A percentile compares a stretch with the other conserved stretches of the same genome.
These are phyloP conservation scores for Pogonocherus hispidulus DNA, from an alignment of 2,888 invertebrate species.

Conservation along the genomic window DNA sequence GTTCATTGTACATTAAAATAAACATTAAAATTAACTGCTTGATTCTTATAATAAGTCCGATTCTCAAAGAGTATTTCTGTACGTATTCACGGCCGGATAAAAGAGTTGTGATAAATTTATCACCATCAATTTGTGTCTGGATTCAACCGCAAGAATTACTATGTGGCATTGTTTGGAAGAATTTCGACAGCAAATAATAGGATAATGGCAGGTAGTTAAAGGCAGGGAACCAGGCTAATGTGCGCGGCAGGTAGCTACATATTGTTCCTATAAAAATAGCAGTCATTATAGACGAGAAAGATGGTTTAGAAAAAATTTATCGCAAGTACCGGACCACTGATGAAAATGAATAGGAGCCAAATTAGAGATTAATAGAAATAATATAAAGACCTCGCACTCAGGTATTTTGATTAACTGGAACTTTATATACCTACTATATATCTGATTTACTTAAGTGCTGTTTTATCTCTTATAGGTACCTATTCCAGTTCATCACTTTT, in stretches of 20 bases:
- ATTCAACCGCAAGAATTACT: background rate
- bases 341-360: background rate
- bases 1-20: constrained; percentile 29
- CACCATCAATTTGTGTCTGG: background rate
- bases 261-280: background rate
- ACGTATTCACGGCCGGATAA: background rate
- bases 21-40: constrained; percentile 19
- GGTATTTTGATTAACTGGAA: no score
- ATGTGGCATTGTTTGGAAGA: constrained; percentile 9
- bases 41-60: constrained; percentile 6
- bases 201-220: constrained; percentile 9
- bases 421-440: no score
- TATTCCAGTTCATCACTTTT: no score
- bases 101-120: background rate
- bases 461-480: no score
- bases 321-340: background rate
- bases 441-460: no score
- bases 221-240: constrained; percentile 1
- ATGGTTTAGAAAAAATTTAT: background rate
- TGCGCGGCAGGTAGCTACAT: constrained; percentile 8
- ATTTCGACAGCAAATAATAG: constrained; percentile 6
- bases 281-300: background rate
- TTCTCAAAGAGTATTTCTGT: constrained; percentile 15
- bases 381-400: no score
- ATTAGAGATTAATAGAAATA: background rate